Percentiles rank a stretch among this genome's conserved stretches.
Conservation (phyloP, 2,888 invertebrate genomes). For the Cephus pulcher region DNA sequence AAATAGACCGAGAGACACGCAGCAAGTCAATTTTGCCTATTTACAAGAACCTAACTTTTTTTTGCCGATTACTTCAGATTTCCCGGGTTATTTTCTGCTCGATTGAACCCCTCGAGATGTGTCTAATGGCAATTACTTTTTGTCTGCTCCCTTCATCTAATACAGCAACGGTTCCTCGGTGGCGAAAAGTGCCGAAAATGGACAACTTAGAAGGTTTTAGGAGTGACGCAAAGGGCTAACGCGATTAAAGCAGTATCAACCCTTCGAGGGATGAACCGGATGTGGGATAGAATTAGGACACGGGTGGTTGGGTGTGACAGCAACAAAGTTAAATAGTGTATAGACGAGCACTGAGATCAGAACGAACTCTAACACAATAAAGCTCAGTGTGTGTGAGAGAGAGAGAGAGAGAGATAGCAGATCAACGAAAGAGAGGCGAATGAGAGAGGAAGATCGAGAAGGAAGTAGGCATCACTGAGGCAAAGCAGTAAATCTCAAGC, state of each 20-base stretch:
- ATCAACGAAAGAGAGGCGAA: too few relatives aligned
- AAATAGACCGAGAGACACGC: too few relatives aligned
- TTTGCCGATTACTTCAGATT: too few relatives aligned
- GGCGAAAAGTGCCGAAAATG: background rate
- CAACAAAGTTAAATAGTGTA: background rate
- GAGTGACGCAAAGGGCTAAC: background rate
- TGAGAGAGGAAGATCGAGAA: too few relatives aligned
- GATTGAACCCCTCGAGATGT: too few relatives aligned
- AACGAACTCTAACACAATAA: background rate
- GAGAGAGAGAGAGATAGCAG: too few relatives aligned
- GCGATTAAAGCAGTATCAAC: background rate
- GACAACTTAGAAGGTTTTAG: background rate
- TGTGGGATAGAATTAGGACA: background rate
- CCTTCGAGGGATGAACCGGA: background rate
- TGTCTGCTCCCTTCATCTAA: background rate
- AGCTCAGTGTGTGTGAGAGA: background rate
- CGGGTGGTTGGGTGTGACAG: background rate
- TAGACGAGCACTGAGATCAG: conserved; percentile 1
- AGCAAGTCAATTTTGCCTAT: too few relatives aligned
- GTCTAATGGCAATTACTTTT: too few relatives aligned
- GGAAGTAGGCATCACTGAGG: too few relatives aligned
- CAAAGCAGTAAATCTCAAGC: too few relatives aligned
- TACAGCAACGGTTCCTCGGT: background rate
- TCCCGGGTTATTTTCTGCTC: too few relatives aligned
- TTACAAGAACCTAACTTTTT: too few relatives aligned